Conservation (phyloP, 2,888 invertebrate genomes). For the Athalia circularis region DNA sequence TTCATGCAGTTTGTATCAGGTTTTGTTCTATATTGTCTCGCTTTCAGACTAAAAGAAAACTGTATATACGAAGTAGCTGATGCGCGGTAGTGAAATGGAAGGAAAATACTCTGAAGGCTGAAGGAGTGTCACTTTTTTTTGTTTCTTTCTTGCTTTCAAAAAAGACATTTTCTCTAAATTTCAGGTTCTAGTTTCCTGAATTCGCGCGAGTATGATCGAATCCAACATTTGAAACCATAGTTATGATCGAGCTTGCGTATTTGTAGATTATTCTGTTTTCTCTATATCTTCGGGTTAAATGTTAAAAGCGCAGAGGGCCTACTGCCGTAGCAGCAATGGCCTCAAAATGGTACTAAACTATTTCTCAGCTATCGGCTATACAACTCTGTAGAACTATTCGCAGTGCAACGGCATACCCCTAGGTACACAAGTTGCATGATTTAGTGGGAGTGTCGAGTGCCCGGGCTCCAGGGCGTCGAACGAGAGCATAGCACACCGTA, state of each 20-base stretch:
- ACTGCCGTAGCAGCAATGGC: neutral
- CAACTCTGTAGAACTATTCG: conserved; percentile 60
- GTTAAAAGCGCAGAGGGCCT: neutral
- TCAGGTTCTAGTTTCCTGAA: neutral
- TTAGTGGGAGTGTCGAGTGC: conserved; percentile 55
- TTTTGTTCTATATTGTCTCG: too few species aligned
- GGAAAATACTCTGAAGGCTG: neutral
- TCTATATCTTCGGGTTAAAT: neutral
- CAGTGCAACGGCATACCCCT: conserved; percentile 52
- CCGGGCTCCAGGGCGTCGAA: conserved; percentile 3
- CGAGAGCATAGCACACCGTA: too few species aligned
- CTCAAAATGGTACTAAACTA: conserved; percentile 37
- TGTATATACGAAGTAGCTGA: neutral
- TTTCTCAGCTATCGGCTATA: conserved; percentile 33
- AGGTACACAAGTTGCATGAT: conserved; percentile 59
- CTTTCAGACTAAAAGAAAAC: too few species aligned
- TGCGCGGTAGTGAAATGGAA: neutral
- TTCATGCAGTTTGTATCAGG: too few species aligned
- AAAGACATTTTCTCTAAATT: neutral
- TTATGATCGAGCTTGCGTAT: too few species aligned
- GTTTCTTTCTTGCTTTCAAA: neutral
- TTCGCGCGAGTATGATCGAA: too few species aligned
- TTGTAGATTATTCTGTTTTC: neutral
- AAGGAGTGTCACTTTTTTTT: neutral
- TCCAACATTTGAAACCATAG: too few species aligned